These are phyloP conservation scores for Valencia hispanica DNA, from an alignment of 2,797 vertebrate species.

Conservation along the genomic window DNA sequence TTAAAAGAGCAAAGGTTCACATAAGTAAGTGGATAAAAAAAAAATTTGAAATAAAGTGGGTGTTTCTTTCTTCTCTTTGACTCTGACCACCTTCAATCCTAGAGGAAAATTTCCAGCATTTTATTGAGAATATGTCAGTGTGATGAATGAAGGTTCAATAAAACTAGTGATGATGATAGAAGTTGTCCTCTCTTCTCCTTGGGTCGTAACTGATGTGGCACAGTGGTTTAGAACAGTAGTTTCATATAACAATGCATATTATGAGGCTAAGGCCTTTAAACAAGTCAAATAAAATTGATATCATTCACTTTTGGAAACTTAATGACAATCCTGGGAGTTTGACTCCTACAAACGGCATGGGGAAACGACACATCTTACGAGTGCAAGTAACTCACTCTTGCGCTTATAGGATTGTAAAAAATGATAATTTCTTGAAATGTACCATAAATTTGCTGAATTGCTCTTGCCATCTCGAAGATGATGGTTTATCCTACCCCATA, in stretches of 20 bases:
- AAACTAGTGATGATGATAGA: slow-evolving; percentile 73
- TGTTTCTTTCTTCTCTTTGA: slow-evolving; percentile 47
- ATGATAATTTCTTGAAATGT: slow-evolving; percentile 93
- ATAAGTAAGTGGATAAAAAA: slow-evolving; percentile 62
- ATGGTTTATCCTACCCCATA: slow-evolving; percentile 87
- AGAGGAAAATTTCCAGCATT: slow-evolving; percentile 67
- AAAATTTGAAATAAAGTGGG: slow-evolving; percentile 58
- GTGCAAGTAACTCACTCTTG: slow-evolving; percentile 89
- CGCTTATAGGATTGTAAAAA: slow-evolving; percentile 98
- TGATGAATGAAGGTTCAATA: slow-evolving; percentile 74
- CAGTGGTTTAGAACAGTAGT: slow-evolving; percentile 57
- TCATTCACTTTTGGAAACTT: slow-evolving; percentile 78
- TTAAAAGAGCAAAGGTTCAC: slow-evolving; percentile 69
- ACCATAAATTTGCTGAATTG: slow-evolving; percentile 94
- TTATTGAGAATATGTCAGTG: slow-evolving; percentile 69
- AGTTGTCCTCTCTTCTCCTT: slow-evolving; percentile 79
- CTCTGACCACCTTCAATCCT: slow-evolving; percentile 59
- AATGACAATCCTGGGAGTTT: slow-evolving; percentile 81
- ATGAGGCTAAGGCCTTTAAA: slow-evolving; percentile 79
- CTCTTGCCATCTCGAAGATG: slow-evolving; percentile 86
- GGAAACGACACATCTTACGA: slow-evolving; percentile 87
- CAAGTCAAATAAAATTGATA: slow-evolving; percentile 84
- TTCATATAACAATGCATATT: slow-evolving; percentile 80
- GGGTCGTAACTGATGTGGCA: slow-evolving; percentile 74
- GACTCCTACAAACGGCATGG: slow-evolving; percentile 88